Percentiles rank a stretch among this genome's conserved stretches.
These are phyloP conservation scores for Pelusios castaneus DNA, from an alignment of 2,113 vertebrate genomes.

Conservation along the genomic window DNA sequence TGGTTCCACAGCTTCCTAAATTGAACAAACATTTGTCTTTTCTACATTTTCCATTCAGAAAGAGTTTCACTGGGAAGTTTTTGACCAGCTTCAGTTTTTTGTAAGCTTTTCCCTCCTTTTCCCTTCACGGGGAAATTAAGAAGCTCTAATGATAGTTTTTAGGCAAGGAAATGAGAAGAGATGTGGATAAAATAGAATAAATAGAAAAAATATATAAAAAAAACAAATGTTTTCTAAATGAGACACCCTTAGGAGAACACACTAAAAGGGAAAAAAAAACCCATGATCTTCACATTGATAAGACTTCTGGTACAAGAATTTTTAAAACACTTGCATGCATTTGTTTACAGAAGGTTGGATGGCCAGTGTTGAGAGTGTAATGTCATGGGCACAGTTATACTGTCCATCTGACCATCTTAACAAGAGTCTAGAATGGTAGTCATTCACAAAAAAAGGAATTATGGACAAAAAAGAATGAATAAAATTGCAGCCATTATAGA, in stretches of 20 bases:
- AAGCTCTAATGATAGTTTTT: background rate
- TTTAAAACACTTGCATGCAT: too few relatives aligned
- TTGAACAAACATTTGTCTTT: background rate
- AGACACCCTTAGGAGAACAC: too few relatives aligned
- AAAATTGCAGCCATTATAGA: conserved; percentile 4
- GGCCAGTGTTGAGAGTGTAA: too few relatives aligned
- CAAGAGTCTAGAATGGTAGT: conserved; percentile 38
- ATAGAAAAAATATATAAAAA: too few relatives aligned
- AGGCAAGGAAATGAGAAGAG: background rate
- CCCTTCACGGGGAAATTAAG: background rate
- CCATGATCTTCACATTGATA: too few relatives aligned
- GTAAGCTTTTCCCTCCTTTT: background rate
- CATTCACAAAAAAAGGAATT: conserved; percentile 31
- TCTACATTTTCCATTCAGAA: background rate
- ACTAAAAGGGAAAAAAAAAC: too few relatives aligned
- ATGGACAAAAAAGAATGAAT: background rate
- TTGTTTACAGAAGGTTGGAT: too few relatives aligned
- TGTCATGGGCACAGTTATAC: too few relatives aligned
- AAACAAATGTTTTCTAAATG: too few relatives aligned
- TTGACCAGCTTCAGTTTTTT: background rate
- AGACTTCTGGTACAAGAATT: too few relatives aligned
- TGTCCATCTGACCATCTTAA: too few relatives aligned
- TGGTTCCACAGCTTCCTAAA: background rate
- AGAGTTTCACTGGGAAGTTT: background rate
- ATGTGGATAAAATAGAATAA: background rate